Conservation (phyloP, 2,113 vertebrate genomes). For the Lamprologus speciosus region DNA sequence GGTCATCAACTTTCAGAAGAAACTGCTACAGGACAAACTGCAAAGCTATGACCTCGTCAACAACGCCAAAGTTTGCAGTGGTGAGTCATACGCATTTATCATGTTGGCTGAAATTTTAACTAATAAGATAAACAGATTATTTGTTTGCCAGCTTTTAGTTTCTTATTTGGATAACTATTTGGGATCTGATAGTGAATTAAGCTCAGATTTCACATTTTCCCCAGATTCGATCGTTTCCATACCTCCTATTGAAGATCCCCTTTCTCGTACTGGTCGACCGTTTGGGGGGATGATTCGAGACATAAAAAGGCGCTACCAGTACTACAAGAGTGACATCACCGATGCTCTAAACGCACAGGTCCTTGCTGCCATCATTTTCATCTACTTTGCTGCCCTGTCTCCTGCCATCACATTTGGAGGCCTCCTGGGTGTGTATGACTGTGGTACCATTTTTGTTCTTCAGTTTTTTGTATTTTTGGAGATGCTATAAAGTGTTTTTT, state of each 20-base stretch:
- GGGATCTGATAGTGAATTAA: not conserved
- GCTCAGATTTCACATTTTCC: not conserved
- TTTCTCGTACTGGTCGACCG: conserved; percentile 73
- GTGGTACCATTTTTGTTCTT: not conserved
- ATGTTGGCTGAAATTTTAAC: not conserved
- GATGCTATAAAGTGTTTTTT: not conserved
- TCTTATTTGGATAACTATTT: not conserved
- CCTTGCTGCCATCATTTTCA: conserved; percentile 90
- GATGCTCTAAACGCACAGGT: conserved; percentile 84
- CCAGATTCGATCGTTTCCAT: conserved; percentile 33
- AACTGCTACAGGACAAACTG: conserved; percentile 77
- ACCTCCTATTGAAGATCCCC: conserved; percentile 74
- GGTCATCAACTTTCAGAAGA: conserved; percentile 80
- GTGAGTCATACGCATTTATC: not conserved
- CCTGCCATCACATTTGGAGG: conserved; percentile 94
- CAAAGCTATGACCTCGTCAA: conserved; percentile 13
- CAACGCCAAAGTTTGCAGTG: conserved; percentile 39
- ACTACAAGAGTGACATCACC: conserved; percentile 87
- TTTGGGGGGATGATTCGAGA: conserved; percentile 88
- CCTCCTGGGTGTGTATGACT: conserved; percentile 74
- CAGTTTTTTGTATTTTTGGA: not conserved
- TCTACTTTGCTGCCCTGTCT: conserved; percentile 93
- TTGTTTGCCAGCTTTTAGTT: not conserved
- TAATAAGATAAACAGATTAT: not conserved
- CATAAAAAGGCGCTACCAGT: conserved; percentile 80